These are phyloP conservation scores for Champsocephalus gunnari DNA, from an alignment of 2,797 vertebrate species.

Conservation along the genomic window DNA sequence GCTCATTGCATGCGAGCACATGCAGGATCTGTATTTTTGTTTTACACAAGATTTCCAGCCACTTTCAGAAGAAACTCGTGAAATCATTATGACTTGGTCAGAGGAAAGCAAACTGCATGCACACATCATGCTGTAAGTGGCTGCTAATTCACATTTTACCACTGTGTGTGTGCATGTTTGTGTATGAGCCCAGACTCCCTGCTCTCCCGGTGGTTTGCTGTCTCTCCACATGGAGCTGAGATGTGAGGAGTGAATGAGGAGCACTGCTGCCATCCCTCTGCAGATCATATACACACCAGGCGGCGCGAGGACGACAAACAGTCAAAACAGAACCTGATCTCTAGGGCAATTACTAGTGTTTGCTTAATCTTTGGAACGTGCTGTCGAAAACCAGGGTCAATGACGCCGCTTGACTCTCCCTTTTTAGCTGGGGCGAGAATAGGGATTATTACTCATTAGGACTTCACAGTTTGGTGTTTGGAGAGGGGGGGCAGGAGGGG, in stretches of 20 bases:
- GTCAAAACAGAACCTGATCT: slow-evolving; percentile 83
- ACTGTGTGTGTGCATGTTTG: slow-evolving; percentile 7
- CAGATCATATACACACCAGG: slow-evolving; percentile 77
- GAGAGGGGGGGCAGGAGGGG: slow-evolving; percentile 29
- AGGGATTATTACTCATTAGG: slow-evolving; percentile 79
- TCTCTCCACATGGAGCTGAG: slow-evolving; percentile 51
- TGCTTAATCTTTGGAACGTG: slow-evolving; percentile 79
- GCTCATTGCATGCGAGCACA: slow-evolving; percentile 43
- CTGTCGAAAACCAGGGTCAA: slow-evolving; percentile 73
- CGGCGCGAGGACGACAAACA: slow-evolving; percentile 70
- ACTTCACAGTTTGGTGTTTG: slow-evolving; percentile 70
- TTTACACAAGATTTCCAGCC: slow-evolving; percentile 27
- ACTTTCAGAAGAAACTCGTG: slow-evolving; percentile 29
- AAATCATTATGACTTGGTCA: slow-evolving; percentile 46
- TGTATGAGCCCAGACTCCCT: slow-evolving; percentile 11
- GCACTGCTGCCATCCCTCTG: slow-evolving; percentile 62
- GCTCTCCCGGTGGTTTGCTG: slow-evolving; percentile 39
- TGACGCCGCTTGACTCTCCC: slow-evolving; percentile 69
- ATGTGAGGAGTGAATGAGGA: slow-evolving; percentile 71
- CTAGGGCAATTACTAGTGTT: slow-evolving; percentile 77
- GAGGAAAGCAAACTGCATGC: slow-evolving; percentile 34
- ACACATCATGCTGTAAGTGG: slow-evolving; percentile 34
- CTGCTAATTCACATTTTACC: slow-evolving; percentile 56
- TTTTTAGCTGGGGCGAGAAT: slow-evolving; percentile 58
- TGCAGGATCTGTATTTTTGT: slow-evolving; percentile 8